phyloP scores from a whole-genome alignment of 2,797 vertebrate species.

The Argyrosomus regius region DNA sequence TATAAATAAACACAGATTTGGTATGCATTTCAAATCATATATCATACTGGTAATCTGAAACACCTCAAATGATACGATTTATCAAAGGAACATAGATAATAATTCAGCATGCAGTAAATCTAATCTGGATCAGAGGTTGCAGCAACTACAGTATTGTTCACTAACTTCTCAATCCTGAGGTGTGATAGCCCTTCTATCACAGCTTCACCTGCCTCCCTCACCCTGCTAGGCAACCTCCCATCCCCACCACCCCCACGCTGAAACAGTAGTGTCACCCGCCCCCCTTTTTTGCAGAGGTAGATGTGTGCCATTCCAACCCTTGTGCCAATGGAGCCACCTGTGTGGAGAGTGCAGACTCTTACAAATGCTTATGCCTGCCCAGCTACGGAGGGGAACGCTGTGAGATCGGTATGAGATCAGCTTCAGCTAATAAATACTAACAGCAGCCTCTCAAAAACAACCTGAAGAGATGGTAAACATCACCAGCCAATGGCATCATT shows the following conservation, averaged over 20 bases:
- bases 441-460: slow-evolving; percentile 83
- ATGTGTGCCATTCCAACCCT: slow-evolving; percentile 96
- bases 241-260: slow-evolving; percentile 80
- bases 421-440: slow-evolving; percentile 93
- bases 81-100: not conserved
- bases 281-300: slow-evolving; percentile 97
- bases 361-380: slow-evolving; percentile 99
- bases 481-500: slow-evolving; percentile 4
- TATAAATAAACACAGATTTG: not conserved
- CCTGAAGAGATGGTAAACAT: slow-evolving; percentile 37
- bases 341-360: slow-evolving; percentile 92
- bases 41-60: not conserved
- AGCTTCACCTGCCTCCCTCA: not conserved
- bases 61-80: not conserved
- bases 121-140: slow-evolving; percentile 63
- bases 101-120: slow-evolving; percentile 34
- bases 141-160: slow-evolving; percentile 62
- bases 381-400: slow-evolving; percentile 98
- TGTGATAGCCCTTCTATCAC: slow-evolving; percentile 39
- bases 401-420: slow-evolving; percentile 95
- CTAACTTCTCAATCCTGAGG: slow-evolving; percentile 55
- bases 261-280: slow-evolving; percentile 88
- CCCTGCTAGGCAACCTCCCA: slow-evolving; percentile 69
- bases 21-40: not conserved
- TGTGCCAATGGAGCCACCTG: slow-evolving; percentile 99